Conservation (phyloP, 1,140 invertebrate species). For the Aphelenchoides besseyi region DNA sequence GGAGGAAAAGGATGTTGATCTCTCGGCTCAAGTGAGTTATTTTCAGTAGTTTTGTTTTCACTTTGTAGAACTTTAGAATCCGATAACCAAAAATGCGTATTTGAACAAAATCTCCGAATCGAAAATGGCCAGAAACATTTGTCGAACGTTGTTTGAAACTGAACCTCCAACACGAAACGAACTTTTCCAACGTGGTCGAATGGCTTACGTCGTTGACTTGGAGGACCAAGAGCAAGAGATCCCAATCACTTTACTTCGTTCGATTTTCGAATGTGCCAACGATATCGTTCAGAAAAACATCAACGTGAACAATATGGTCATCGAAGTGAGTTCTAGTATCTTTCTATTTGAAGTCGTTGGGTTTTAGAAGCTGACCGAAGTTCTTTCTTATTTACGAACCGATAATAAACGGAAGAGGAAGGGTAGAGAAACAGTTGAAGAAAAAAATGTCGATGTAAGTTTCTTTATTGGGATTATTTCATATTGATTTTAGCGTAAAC, state of each 20-base stretch:
- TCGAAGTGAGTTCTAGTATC: conserved; percentile 45
- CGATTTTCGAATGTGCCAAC: conserved; percentile 86
- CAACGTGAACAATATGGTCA: conserved; percentile 55
- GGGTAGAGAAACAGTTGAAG: conserved; percentile 29
- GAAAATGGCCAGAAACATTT: conserved; percentile 65
- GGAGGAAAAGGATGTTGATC: conserved; percentile 51
- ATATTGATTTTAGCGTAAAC: neutral
- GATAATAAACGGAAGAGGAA: conserved; percentile 62
- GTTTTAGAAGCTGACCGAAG: conserved; percentile 91
- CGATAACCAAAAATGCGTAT: conserved; percentile 42
- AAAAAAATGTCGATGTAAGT: conserved; percentile 24
- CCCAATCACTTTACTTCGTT: conserved; percentile 88
- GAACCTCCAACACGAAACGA: conserved; percentile 76
- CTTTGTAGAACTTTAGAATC: conserved; percentile 21
- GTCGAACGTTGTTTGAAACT: conserved; percentile 64
- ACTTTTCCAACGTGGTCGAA: conserved; percentile 83
- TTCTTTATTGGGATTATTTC: neutral
- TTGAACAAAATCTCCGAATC: conserved; percentile 67
- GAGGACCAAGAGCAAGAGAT: conserved; percentile 87
- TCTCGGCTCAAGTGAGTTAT: neutral
- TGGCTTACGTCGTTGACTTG: conserved; percentile 95
- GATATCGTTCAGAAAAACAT: conserved; percentile 63
- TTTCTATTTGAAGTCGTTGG: conserved; percentile 78
- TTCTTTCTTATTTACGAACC: conserved; percentile 81
- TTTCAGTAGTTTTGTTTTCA: conserved; percentile 11